Evolutionary conservation across 2,888 invertebrate species (phyloP).

Genomic region (Teleogryllus oceanicus): DNA sequence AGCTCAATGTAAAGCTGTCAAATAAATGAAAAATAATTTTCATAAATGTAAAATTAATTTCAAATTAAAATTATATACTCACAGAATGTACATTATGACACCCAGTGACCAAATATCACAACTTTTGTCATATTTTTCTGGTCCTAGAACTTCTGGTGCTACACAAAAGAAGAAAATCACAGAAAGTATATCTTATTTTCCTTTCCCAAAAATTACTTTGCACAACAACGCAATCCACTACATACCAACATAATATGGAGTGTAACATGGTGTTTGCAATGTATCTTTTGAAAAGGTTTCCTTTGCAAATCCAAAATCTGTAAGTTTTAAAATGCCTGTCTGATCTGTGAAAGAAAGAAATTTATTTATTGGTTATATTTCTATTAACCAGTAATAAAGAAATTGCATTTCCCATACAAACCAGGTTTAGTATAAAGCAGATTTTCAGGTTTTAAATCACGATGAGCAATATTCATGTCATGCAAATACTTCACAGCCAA

Average conservation of each 20-base stretch:
- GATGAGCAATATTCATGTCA: slow-evolving; percentile 90
- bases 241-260: slow-evolving; percentile 95
- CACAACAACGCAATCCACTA: slow-evolving; percentile 49
- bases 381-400: not conserved
- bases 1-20: not conserved
- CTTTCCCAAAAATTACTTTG: slow-evolving; percentile 68
- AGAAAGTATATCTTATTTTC: not conserved
- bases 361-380: not conserved
- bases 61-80: slow-evolving; percentile 48
- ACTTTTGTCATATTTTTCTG: slow-evolving; percentile 97
- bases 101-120: slow-evolving; percentile 99
- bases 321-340: slow-evolving; percentile 85
- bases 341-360: slow-evolving; percentile 45
- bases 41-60: not conserved
- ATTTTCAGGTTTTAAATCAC: slow-evolving; percentile 98
- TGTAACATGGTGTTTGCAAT: slow-evolving; percentile 96
- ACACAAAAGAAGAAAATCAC: slow-evolving; percentile 21
- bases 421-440: slow-evolving; percentile 79
- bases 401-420: slow-evolving; percentile 38
- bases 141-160: slow-evolving; percentile 86
- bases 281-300: slow-evolving; percentile 83
- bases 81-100: slow-evolving; percentile 98
- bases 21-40: not conserved
- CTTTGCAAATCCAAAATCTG: slow-evolving; percentile 99
- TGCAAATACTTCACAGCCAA: slow-evolving; percentile 92